Evolutionary conservation across 2,113 vertebrate species (phyloP).

Genomic region (Nothoprocta pentlandii): DNA sequence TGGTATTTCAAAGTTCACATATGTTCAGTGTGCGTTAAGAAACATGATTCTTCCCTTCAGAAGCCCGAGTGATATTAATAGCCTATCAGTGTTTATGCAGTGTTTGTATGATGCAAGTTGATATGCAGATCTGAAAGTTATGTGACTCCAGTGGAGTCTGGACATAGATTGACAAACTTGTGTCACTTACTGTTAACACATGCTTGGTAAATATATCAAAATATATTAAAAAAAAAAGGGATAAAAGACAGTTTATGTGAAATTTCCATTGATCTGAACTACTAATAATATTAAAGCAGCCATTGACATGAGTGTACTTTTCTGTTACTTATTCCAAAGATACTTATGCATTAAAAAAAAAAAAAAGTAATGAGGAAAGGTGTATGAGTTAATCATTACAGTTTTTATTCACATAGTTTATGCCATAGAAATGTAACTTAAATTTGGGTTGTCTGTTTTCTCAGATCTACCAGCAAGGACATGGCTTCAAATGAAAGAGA

Average conservation of each 20-base stretch:
- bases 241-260: not conserved
- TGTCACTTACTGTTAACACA: not conserved
- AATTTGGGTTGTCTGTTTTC: constrained; percentile 23
- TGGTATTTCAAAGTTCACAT: not conserved
- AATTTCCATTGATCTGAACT: not conserved
- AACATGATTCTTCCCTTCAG: not conserved
- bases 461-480: constrained; percentile 84
- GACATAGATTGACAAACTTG: not conserved
- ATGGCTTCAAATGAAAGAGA: constrained; percentile 86
- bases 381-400: not conserved
- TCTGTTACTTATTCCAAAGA: not conserved
- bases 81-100: not conserved
- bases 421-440: not conserved
- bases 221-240: not conserved
- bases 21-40: not conserved
- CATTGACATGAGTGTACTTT: not conserved
- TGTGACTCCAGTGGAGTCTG: not conserved
- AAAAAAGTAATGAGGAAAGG: not conserved
- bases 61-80: not conserved
- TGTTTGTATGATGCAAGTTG: not conserved
- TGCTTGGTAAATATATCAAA: not conserved
- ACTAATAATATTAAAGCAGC: not conserved
- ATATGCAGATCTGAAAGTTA: not conserved
- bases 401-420: constrained; percentile 10
- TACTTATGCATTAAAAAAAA: not conserved